A percentile compares a stretch with the other conserved stretches of the same genome.
Evolutionary conservation across 2,888 invertebrate genomes (phyloP).

Genomic region (Lacanobia wlatinum): DNA sequence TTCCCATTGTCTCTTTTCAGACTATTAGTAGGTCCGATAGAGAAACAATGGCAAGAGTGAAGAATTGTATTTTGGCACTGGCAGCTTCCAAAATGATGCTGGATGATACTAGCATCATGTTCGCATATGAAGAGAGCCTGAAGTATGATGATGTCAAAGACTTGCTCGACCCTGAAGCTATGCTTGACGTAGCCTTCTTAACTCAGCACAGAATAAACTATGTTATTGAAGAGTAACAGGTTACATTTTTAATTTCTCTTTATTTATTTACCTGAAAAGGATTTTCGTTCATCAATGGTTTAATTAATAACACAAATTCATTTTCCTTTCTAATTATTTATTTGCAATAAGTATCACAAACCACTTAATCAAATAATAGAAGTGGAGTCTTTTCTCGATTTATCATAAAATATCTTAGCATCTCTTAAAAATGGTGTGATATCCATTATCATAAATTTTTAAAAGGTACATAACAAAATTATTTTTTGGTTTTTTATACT

Average conservation of each 20-base stretch:
- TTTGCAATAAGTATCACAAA: constrained; percentile 58
- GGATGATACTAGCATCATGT: constrained; percentile 97
- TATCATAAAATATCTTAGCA: constrained; percentile 38
- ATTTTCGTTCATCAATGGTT: background rate
- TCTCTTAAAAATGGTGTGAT: constrained; percentile 41
- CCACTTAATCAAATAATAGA: constrained; percentile 39
- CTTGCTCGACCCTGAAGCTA: constrained; percentile 95
- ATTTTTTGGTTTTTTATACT: constrained; percentile 56
- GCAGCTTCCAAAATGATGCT: constrained; percentile 97
- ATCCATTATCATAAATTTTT: constrained; percentile 45
- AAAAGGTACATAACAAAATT: constrained; percentile 57
- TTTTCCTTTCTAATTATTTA: constrained; percentile 41
- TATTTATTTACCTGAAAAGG: constrained; percentile 3
- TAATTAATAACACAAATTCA: constrained; percentile 21
- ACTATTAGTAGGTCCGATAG: constrained; percentile 93
- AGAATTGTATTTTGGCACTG: constrained; percentile 97
- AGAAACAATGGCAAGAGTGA: constrained; percentile 96
- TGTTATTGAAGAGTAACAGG: constrained; percentile 78
- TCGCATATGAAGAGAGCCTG: constrained; percentile 97
- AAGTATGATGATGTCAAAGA: constrained; percentile 95
- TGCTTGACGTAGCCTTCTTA: constrained; percentile 95
- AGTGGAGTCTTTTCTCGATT: constrained; percentile 36
- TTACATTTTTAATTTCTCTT: constrained; percentile 28
- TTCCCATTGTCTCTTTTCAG: constrained; percentile 77
- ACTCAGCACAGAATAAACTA: constrained; percentile 93